These are phyloP conservation scores for Leucophenga montana DNA, from an alignment of 2,888 invertebrate genomes.

Conservation along the genomic window DNA sequence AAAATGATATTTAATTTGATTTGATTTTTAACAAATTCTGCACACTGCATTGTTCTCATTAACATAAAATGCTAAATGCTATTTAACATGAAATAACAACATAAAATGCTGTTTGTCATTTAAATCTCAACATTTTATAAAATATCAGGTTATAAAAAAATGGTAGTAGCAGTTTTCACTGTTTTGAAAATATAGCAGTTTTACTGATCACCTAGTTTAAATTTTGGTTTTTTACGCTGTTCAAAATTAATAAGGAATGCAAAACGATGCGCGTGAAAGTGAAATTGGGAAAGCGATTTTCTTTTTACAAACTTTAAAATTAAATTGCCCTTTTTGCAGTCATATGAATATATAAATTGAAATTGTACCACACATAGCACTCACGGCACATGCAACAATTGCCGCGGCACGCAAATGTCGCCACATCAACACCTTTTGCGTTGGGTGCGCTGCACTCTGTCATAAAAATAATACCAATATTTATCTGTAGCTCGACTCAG, in stretches of 20 bases:
- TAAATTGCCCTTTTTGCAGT: constrained; percentile 19
- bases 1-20: too few relatives aligned
- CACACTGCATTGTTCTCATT: too few relatives aligned
- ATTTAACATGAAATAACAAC: too few relatives aligned
- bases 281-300: constrained; percentile 1
- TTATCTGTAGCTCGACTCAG: constrained; percentile 45
- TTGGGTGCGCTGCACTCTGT: constrained; percentile 19
- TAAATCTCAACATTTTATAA: too few relatives aligned
- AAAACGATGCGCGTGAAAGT: not conserved
- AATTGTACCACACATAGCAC: not conserved
- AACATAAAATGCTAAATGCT: too few relatives aligned
- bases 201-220: too few relatives aligned
- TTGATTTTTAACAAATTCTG: too few relatives aligned
- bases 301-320: not conserved
- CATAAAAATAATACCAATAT: constrained; percentile 58
- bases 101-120: too few relatives aligned
- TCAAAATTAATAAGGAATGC: not conserved
- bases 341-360: too few relatives aligned
- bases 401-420: constrained; percentile 39
- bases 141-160: too few relatives aligned
- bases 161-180: too few relatives aligned
- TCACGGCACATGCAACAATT: constrained; percentile 29
- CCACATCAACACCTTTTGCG: constrained; percentile 45
- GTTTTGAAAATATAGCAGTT: too few relatives aligned
- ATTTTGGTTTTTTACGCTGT: not conserved